These are phyloP conservation scores for Cathartes aura DNA, from an alignment of 2,113 vertebrate genomes.

Conservation along the genomic window DNA sequence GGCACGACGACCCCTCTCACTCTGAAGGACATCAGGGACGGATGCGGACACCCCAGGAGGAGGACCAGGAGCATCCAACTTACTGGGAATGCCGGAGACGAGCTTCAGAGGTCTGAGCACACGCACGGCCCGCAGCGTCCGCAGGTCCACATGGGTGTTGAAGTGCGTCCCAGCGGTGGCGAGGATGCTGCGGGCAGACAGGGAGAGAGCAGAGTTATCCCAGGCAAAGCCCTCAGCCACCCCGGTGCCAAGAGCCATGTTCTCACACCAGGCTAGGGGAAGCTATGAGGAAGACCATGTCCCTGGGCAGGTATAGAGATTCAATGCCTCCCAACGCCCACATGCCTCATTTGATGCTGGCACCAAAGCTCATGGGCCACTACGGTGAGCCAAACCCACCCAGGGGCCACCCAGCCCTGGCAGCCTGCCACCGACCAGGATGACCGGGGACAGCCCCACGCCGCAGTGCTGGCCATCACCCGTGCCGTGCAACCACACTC, in stretches of 20 bases:
- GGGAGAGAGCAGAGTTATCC: constrained; percentile 41
- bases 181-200: constrained; percentile 86
- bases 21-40: fast-evolving
- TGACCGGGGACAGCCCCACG: not conserved
- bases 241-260: not conserved
- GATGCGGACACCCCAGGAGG: fast-evolving
- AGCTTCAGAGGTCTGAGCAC: constrained; percentile 96
- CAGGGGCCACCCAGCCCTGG: too few species aligned
- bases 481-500: fast-evolving
- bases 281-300: fast-evolving
- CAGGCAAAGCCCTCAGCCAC: not conserved
- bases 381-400: not conserved
- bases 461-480: not conserved
- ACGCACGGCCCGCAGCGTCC: constrained; percentile 92
- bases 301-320: not conserved
- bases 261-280: fast-evolving
- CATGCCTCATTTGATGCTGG: fast-evolving
- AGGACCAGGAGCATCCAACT: constrained; percentile 45
- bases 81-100: constrained; percentile 97
- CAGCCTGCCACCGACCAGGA: not conserved
- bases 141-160: constrained; percentile 96
- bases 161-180: constrained; percentile 94
- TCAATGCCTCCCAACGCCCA: not conserved
- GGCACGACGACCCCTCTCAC: not conserved
- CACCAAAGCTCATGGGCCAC: not conserved